Conservation (phyloP, 2,797 vertebrate genomes). For the Falco novaeseelandiae region DNA sequence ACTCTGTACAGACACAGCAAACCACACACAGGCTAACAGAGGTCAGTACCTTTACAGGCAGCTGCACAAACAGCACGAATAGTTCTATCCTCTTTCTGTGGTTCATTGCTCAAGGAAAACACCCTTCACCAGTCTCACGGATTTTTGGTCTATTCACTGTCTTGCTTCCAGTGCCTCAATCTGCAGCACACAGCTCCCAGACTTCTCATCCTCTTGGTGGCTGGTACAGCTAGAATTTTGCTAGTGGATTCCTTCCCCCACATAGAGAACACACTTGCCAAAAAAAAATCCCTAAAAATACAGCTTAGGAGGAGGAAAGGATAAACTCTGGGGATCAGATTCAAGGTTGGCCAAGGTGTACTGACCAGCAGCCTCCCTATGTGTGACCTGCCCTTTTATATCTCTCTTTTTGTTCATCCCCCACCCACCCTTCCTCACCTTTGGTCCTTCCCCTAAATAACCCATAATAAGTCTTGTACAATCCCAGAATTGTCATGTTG, state of each 20-base stretch:
- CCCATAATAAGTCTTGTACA: background rate
- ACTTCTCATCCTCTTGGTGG: background rate
- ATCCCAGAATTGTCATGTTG: background rate
- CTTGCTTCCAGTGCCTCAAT: background rate
- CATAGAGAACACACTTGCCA: background rate
- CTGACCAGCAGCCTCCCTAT: background rate
- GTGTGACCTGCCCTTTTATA: background rate
- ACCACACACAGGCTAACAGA: background rate
- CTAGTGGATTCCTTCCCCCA: background rate
- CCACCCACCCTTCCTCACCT: background rate
- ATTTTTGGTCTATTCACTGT: background rate
- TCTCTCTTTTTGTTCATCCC: background rate
- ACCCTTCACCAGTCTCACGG: background rate
- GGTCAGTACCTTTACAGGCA: background rate
- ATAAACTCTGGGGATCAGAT: background rate
- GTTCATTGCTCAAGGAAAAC: background rate
- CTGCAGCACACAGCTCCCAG: background rate
- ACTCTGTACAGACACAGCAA: background rate
- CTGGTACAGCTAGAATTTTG: background rate
- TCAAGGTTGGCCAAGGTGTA: background rate
- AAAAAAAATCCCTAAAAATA: background rate
- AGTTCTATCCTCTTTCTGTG: background rate
- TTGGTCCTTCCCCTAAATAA: background rate
- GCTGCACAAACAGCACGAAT: background rate
- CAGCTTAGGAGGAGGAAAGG: background rate